Conservation (phyloP, 1,140 invertebrate genomes). For the Trichonephila inaurata region DNA sequence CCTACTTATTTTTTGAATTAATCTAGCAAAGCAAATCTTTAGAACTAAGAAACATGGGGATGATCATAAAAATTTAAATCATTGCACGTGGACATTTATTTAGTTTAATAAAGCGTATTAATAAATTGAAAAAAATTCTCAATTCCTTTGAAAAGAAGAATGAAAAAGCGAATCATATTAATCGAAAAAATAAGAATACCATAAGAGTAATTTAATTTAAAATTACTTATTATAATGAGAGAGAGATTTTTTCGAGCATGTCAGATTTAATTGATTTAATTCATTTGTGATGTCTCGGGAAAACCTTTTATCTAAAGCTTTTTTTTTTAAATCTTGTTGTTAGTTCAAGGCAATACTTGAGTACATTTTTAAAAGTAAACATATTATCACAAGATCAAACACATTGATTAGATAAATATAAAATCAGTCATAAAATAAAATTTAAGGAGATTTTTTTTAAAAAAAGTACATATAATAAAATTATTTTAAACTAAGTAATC, state of each 20-base stretch:
- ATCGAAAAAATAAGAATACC: not conserved
- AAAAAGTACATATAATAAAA: not conserved
- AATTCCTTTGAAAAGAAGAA: not conserved
- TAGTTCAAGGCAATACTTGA: not conserved
- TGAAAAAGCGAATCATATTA: not conserved
- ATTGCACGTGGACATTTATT: not conserved
- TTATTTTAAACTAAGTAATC: not conserved
- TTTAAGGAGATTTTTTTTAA: not conserved
- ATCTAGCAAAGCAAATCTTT: no score
- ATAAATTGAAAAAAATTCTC: not conserved
- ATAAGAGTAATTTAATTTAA: not conserved
- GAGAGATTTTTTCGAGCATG: constrained; percentile 2
- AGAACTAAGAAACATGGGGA: not conserved
- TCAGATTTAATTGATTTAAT: constrained; percentile 6
- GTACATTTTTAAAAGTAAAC: not conserved
- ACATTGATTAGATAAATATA: not conserved
- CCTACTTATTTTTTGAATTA: no score
- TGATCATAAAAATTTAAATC: not conserved
- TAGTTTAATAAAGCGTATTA: not conserved
- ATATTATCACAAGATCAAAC: not conserved
- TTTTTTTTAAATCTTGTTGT: not conserved
- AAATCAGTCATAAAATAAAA: not conserved
- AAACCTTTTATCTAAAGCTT: not conserved
- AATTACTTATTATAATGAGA: not conserved
- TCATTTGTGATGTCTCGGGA: not conserved